These are phyloP conservation scores for Tor tambroides DNA, from an alignment of 2,113 vertebrate species.

Conservation along the genomic window DNA sequence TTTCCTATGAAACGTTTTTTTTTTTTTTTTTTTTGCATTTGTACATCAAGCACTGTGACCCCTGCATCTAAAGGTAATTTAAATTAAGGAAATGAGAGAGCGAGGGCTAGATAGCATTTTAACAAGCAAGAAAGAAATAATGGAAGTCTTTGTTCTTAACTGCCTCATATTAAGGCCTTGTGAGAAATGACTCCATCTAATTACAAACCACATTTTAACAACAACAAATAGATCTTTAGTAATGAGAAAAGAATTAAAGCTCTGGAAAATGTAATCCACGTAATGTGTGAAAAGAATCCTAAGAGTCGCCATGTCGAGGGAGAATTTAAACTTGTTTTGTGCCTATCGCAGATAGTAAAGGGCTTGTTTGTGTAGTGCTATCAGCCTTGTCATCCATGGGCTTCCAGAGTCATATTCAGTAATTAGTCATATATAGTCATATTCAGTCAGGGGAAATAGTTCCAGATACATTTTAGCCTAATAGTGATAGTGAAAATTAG, in stretches of 20 bases:
- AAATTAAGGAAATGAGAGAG: background rate
- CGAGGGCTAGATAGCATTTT: background rate
- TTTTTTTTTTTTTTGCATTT: background rate
- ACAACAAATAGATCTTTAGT: constrained; percentile 30
- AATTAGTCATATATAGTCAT: background rate
- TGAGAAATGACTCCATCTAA: constrained; percentile 32
- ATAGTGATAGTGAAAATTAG: too few relatives aligned
- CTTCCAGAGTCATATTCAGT: background rate
- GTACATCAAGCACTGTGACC: background rate
- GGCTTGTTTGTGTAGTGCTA: background rate
- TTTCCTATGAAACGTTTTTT: background rate
- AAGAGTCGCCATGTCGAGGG: background rate
- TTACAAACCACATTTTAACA: constrained; percentile 31
- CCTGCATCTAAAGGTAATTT: constrained; percentile 10
- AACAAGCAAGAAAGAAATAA: constrained; percentile 13
- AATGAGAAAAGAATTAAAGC: constrained; percentile 28
- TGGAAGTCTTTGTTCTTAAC: constrained; percentile 23
- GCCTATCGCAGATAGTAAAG: background rate
- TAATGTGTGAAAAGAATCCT: background rate
- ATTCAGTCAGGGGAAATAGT: too few relatives aligned
- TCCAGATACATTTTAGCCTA: too few relatives aligned
- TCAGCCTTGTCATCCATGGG: background rate
- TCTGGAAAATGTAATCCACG: background rate
- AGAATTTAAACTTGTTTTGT: background rate
- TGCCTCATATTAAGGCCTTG: constrained; percentile 21